Evolutionary conservation across 2,113 vertebrate genomes (phyloP), one percentile per base, ranked within the genome.

Genomic region (Alethe diademata): DNA sequence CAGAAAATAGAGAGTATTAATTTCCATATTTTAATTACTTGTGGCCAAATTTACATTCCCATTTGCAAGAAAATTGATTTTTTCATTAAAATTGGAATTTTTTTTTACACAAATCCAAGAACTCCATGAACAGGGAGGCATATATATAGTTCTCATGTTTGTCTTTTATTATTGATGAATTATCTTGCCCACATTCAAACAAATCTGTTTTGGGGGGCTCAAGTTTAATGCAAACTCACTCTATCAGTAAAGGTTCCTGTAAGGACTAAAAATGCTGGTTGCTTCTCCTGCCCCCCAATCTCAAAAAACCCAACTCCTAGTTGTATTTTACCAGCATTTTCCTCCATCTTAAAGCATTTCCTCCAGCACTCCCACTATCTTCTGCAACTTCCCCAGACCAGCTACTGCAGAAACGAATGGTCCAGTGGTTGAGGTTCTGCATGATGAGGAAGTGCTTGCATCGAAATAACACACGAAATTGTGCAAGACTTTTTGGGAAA

Each of bases 21-120:
- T 84, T 74, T 87, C 57, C 75, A 8, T 78, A 56, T 82, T 88
- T 90, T 92, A 90, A 87, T 84, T 87, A 36, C 48, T 47, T 42
- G 50, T 40, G 19, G 43, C 67, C 29, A 85, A 87, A 91, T 78
- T 78, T 85, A 60, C 36, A 58, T 58, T 91, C 23, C 17, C 12
- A 43, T n/a, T 35, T 38, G 33, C 17, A 69, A 62, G 42, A 86
- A 78, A 92, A 56, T 43, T 3, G 19, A 42, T 74, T 65, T 19
- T 74, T 91, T 28, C 71, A 43, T 82, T 66, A 82, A 78, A 60
- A 24, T 74, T 26, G 43, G 43, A 53, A 13, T 7, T 6, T 61
- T 33, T 60, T 88, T 76, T 47, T 0, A 25, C 23, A 70, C 35
- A 3, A 28, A 19, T 51, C 18, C 50, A 67, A 22, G 43, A 50